Base-by-base conservation (phyloP, 2,888 invertebrate genomes). In the Eupithecia centaureata region DNA sequence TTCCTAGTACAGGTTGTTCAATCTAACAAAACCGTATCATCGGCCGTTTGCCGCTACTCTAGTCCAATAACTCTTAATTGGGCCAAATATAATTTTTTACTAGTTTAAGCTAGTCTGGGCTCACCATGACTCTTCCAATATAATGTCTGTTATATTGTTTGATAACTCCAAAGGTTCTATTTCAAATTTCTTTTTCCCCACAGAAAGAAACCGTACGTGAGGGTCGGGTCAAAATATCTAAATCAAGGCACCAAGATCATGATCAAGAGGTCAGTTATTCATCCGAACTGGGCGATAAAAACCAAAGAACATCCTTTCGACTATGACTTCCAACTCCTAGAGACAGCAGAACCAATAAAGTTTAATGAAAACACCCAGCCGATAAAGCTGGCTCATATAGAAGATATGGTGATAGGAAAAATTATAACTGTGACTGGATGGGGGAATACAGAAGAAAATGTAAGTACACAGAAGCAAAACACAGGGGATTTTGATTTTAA, bases 401-500 rank as follows among this genome's bases (percentile, higher is more conserved):
- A 90, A 68, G 92, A 93, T 54, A 90, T 93, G 90, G 83, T 86
- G 0, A 86, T 90, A 57, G 93, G 92, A 0, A 90, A 88, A 71
- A 82, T 90, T 0, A 72, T 92, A 0, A 88, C 90, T 0, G 92
- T 92, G 0, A 89, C 92, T 38, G 93, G 93, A 27, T 93, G 93
- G 93, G 92, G 93, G 0, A 90, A 90, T 35, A 91, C 90, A 3
- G 82, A 86, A 18, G 92, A 92, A 76, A 89, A 90, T 75, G 92
- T 92, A 75, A 89, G 32, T 52, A 42, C 33, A 54, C 10, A 10
- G 7, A 22, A 47, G n/a, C n/a, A n/a, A n/a, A n/a, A n/a, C n/a
- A n/a, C n/a, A n/a, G n/a, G n/a, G n/a, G n/a, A n/a, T n/a, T n/a
- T n/a, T n/a, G n/a, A n/a, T n/a, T n/a, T n/a, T n/a, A n/a, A n/a